Evolutionary conservation across 2,797 vertebrate genomes (phyloP).

Genomic region (Poliocrania exsul): DNA sequence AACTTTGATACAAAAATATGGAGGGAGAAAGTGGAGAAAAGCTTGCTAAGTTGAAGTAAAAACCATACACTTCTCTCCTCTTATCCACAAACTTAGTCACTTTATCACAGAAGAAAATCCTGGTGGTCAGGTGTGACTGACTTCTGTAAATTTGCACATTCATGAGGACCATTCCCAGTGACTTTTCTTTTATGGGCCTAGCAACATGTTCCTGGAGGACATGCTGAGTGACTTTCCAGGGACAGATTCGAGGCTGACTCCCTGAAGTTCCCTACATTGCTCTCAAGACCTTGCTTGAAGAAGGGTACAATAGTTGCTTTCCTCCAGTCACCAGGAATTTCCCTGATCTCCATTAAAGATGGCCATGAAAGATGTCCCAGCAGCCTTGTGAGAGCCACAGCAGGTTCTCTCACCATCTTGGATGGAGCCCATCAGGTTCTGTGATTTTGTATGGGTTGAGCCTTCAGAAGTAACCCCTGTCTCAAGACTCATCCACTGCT

Average conservation of each 20-base stretch:
- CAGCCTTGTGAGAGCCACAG: not conserved
- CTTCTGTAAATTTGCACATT: not conserved
- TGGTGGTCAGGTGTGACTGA: not conserved
- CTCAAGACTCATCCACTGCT: fast-evolving
- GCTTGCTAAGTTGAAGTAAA: not conserved
- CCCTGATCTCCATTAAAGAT: not conserved
- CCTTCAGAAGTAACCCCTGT: not conserved
- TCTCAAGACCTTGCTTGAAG: not conserved
- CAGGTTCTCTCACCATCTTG: not conserved
- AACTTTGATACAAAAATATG: not conserved
- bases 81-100: not conserved
- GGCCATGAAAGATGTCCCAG: not conserved
- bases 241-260: not conserved
- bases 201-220: not conserved
- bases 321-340: not conserved
- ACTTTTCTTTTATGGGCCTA: not conserved
- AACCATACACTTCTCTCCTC: not conserved
- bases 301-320: not conserved
- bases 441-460: not conserved
- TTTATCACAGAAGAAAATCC: not conserved
- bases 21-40: not conserved
- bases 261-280: not conserved
- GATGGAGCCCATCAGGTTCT: not conserved
- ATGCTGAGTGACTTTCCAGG: fast-evolving
- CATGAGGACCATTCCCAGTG: fast-evolving